Base-by-base conservation (phyloP, 2,888 invertebrate genomes). In the Phalangium opilio region DNA sequence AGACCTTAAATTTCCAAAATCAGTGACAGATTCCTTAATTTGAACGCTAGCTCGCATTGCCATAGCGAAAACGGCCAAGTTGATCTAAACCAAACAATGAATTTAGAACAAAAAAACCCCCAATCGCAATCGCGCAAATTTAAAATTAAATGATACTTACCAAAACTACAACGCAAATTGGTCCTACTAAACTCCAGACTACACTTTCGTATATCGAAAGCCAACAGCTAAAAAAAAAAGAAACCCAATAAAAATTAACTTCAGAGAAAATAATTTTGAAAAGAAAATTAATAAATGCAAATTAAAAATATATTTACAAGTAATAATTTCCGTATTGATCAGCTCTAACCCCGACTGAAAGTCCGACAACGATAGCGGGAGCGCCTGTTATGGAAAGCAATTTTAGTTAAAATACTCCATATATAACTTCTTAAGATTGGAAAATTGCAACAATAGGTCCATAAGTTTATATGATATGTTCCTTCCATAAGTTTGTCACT, bases 171-270 rank as follows among this genome's bases (percentile, higher is more conserved):
- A 79, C 74, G 32, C 79, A 82, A 27, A 90, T 81, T 5, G 95
- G 93, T 3, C 87, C 85, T 56, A 93, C 86, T 60, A 93, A 75
- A 71, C 90, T 85, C 93, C 93, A 95, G 40, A 93, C 83, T 18
- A 91, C 85, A 18, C 83, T 81, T 65, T 91, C 90, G 64, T 89
- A 86, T 38, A 90, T 78, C 8, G 86, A 85, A 52, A 95, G 74
- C 93, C 93, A 95, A 67, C 95, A 95, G 65, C 91, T 91, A 67
- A 41, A 68, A 66, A 42, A 50, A 58, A 48, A 39, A 45, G 42
- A 38, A 43, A 44, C 53, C n/a, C n/a, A n/a, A 49, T 35, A 18
- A 8, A 19, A 20, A 47, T 20, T 20, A 32, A 15, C n/a, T n/a
- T n/a, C 14, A 34, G 2, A 14, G 35, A 34, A 34, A 34, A 34